A percentile compares a stretch with the other conserved stretches of the same genome.
Evolutionary conservation across 2,797 vertebrate species (phyloP).

Genomic region (Helarctos malayanus): DNA sequence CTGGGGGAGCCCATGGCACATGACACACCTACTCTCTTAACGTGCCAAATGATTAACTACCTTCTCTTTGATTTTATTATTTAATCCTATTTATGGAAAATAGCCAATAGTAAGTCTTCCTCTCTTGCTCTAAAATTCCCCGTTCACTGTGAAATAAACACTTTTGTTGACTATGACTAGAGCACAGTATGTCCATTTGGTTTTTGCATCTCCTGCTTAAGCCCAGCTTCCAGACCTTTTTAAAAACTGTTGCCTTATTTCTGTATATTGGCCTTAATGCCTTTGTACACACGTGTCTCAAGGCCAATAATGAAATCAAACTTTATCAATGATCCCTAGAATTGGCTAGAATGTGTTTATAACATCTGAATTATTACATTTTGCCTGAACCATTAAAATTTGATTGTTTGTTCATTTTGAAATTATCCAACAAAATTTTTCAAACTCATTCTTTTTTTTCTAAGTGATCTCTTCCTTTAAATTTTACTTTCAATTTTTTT

Average conservation of each 20-base stretch:
- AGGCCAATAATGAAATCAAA: background rate
- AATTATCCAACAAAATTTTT: background rate
- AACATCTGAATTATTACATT: constrained; percentile 32
- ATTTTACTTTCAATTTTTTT: constrained; percentile 4
- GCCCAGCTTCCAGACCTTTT: background rate
- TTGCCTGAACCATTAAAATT: constrained; percentile 8
- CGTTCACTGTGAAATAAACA: no score
- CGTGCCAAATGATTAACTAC: background rate
- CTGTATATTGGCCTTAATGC: background rate
- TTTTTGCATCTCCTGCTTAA: background rate
- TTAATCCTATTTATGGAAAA: background rate
- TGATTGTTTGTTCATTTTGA: constrained; percentile 48
- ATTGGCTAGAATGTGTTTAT: background rate
- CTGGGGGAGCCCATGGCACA: fast-evolving
- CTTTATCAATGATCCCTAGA: background rate
- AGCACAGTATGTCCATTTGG: background rate
- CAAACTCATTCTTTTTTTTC: background rate
- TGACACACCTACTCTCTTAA: background rate
- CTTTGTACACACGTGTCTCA: background rate
- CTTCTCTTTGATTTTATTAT: background rate
- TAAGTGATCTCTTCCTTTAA: background rate
- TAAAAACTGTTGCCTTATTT: background rate
- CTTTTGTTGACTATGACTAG: background rate
- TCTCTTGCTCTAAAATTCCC: background rate
- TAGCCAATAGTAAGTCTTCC: background rate